Percentiles rank a stretch among this genome's conserved stretches.
phyloP scores from a whole-genome alignment of 2,888 invertebrate species.

The Aethes cnicana region DNA sequence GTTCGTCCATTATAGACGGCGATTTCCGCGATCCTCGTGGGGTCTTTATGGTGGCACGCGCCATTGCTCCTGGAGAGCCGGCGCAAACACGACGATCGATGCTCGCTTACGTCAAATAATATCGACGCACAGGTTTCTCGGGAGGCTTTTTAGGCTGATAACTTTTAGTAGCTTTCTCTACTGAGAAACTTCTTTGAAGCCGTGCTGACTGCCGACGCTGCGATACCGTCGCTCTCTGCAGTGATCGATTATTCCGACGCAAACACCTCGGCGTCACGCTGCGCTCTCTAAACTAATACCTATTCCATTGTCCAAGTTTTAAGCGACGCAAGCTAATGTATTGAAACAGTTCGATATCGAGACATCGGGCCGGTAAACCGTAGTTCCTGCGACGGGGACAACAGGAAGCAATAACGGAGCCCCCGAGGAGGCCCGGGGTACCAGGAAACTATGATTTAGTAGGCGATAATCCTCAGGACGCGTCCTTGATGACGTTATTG shows the following conservation, averaged over 20 bases:
- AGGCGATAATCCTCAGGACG: constrained; percentile 47
- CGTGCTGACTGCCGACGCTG: too few species aligned
- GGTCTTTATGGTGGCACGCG: constrained; percentile 77
- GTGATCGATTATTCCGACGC: constrained; percentile 5
- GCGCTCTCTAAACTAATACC: not conserved
- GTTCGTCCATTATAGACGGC: constrained; percentile 78
- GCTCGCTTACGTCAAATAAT: constrained; percentile 27
- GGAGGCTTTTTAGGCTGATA: constrained; percentile 18
- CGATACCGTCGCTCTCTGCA: not conserved
- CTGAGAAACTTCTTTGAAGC: too few species aligned
- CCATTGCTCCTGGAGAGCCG: constrained; percentile 51
- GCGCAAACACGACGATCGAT: constrained; percentile 35
- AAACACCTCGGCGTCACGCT: constrained; percentile 3
- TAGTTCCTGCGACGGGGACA: constrained; percentile 58
- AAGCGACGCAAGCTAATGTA: constrained; percentile 20
- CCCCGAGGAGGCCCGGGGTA: constrained; percentile 53
- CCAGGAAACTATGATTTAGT: constrained; percentile 76
- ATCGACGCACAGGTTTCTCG: constrained; percentile 10
- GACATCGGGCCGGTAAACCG: constrained; percentile 50
- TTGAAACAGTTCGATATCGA: constrained; percentile 25
- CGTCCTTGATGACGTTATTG: constrained; percentile 40
- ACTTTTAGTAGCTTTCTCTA: constrained; percentile 4
- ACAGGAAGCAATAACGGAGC: constrained; percentile 80
- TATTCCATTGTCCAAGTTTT: constrained; percentile 7
- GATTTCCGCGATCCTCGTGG: constrained; percentile 74